Conservation (phyloP, 2,797 vertebrate genomes). For the Cossypha heuglini region DNA sequence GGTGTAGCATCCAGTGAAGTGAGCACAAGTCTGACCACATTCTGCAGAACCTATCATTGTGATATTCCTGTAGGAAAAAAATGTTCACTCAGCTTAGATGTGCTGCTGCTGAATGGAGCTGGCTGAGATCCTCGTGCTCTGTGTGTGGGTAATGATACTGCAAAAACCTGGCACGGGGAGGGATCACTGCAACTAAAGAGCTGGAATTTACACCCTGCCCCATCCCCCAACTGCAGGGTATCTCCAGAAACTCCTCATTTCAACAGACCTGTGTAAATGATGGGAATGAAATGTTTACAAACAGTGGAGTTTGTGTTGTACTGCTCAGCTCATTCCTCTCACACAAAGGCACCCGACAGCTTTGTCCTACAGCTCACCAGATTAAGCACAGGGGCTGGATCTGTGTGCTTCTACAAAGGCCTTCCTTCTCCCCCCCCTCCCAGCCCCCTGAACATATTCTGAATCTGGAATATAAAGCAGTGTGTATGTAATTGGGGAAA, state of each 20-base stretch:
- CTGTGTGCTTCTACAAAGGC: not conserved
- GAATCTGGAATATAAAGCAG: not conserved
- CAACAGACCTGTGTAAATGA: not conserved
- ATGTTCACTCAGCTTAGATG: not conserved
- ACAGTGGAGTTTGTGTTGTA: not conserved
- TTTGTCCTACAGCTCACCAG: constrained; percentile 45
- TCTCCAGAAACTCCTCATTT: not conserved
- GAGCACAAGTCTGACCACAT: not conserved
- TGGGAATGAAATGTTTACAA: not conserved
- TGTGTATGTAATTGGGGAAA: not conserved
- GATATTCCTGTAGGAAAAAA: not conserved
- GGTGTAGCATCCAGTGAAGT: not conserved
- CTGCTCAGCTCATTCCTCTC: not conserved
- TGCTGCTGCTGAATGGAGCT: not conserved
- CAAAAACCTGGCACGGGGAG: not conserved
- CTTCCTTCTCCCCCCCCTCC: not conserved
- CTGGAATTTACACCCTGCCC: not conserved
- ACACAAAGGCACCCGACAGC: constrained; percentile 12
- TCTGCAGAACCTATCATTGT: not conserved
- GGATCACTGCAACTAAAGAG: not conserved
- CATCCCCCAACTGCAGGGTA: not conserved
- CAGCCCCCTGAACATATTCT: not conserved
- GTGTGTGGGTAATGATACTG: not conserved
- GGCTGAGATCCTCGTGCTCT: not conserved
- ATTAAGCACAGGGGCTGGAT: constrained; percentile 18